Evolutionary conservation across 1,140 invertebrate genomes (phyloP).

Genomic region (Bactericera cockerelli): DNA sequence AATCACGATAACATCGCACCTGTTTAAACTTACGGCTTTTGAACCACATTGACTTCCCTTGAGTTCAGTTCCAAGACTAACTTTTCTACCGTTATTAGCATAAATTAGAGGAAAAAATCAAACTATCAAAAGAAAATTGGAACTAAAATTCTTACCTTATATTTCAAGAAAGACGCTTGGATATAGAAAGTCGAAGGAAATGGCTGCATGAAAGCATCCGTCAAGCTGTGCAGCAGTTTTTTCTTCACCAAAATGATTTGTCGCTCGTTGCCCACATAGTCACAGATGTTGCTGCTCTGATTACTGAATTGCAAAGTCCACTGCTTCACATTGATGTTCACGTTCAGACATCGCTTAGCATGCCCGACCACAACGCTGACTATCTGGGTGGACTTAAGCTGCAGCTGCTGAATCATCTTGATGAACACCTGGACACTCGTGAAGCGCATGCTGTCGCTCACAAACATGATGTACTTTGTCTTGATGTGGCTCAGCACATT

Average conservation of each 20-base stretch:
- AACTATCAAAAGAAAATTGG: too few relatives aligned
- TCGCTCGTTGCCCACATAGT: slow-evolving; percentile 51
- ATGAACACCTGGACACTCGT: slow-evolving; percentile 37
- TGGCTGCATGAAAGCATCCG: slow-evolving; percentile 60
- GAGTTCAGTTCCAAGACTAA: too few relatives aligned
- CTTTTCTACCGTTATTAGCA: too few relatives aligned
- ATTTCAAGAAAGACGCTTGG: slow-evolving; percentile 46
- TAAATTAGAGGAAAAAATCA: too few relatives aligned
- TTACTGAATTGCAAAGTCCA: slow-evolving; percentile 42
- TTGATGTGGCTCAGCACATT: slow-evolving; percentile 48
- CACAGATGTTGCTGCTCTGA: slow-evolving; percentile 28
- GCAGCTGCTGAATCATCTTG: slow-evolving; percentile 16
- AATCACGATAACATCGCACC: too few relatives aligned
- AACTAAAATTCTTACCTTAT: slow-evolving; percentile 48
- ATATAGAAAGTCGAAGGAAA: slow-evolving; percentile 67
- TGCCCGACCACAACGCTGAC: background rate
- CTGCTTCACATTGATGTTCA: slow-evolving; percentile 39
- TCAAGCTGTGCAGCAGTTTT: slow-evolving; percentile 43
- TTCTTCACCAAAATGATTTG: slow-evolving; percentile 58
- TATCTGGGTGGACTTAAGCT: background rate
- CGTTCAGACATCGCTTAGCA: slow-evolving; percentile 34
- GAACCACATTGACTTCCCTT: too few relatives aligned
- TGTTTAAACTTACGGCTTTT: too few relatives aligned
- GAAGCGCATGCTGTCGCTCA: slow-evolving; percentile 66
- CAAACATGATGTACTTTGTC: slow-evolving; percentile 61